Evolutionary conservation across 2,113 vertebrate species (phyloP).

Genomic region (Dromiciops gliroides): DNA sequence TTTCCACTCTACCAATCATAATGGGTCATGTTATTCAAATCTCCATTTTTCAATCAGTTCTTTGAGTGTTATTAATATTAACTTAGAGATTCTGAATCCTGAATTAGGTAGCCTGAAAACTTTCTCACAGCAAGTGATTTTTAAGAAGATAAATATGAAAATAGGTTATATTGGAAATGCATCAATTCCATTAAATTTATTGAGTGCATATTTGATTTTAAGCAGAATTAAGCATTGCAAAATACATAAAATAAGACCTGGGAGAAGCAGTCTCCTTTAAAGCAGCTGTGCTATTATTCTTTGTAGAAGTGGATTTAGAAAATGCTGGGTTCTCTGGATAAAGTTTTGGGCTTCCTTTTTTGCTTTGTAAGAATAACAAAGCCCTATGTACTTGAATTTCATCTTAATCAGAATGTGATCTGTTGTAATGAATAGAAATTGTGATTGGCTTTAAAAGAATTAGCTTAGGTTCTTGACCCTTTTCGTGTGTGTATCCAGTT

Average conservation of each 20-base stretch:
- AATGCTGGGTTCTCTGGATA: not conserved
- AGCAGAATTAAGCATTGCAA: not conserved
- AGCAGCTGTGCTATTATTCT: not conserved
- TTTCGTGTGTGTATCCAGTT: not conserved
- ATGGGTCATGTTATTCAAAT: not conserved
- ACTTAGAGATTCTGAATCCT: not conserved
- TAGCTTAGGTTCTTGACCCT: not conserved
- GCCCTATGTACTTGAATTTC: not conserved
- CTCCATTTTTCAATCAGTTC: not conserved
- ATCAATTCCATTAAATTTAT: not conserved
- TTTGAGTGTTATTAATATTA: not conserved
- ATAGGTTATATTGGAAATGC: not conserved
- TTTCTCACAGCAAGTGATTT: not conserved
- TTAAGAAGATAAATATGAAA: not conserved
- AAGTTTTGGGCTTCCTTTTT: not conserved
- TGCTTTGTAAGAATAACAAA: not conserved
- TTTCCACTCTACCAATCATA: not conserved
- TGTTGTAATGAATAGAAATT: not conserved
- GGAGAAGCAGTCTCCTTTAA: not conserved
- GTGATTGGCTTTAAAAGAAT: not conserved
- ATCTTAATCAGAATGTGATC: not conserved
- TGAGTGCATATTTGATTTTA: not conserved
- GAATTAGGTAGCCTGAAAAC: not conserved
- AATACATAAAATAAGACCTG: not conserved
- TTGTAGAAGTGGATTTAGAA: not conserved